Base-by-base conservation (phyloP, 2,888 invertebrate species). In the Drosophila fungiperda region DNA sequence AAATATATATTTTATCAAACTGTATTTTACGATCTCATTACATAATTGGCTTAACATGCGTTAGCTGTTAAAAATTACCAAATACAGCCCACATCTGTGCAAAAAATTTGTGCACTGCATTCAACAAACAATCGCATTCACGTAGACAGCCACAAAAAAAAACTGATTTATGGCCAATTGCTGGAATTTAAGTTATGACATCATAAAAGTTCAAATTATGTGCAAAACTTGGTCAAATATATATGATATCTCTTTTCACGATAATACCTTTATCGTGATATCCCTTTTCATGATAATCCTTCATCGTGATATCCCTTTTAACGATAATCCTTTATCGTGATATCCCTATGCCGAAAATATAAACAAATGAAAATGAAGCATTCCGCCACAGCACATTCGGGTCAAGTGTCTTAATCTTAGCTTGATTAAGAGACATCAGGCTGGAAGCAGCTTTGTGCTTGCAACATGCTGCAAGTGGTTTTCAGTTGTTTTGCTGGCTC, bases 161-260 rank as follows among this genome's bases (percentile, higher is more conserved):
- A 60, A 53, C 38, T 70, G 71, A 83, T 83, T 77, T 80, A 77
- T 70, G 29, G 58, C 60, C 66, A 64, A 11, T 52, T 40, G 32
- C 59, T 52, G 62, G 68, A 76, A 73, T 71, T 68, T 68, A 62
- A 83, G 77, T 83, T 80, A 73, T 83, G 83, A 67, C 73, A 63
- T 59, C 71, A 77, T 65, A 58, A 73, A 80, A 69, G 74, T 40
- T 57, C 29, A 60, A 53, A 61, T 66, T 60, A 29, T 74, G 73
- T 78, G 67, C 48, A 68, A 62, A 68, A 54, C 66, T 45, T 53
- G 45, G 32, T 29, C 5, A 29, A 29, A 29, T 29, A 5, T 29
- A 29, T 29, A 29, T 29, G 1, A 29, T 29, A 29, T 29, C 26
- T 5, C 26, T 26, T 26, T 26, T 26, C 0, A 26, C 26, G 5